These are phyloP conservation scores for Asobara japonica DNA, from an alignment of 1,140 invertebrate species.

Conservation along the genomic window DNA sequence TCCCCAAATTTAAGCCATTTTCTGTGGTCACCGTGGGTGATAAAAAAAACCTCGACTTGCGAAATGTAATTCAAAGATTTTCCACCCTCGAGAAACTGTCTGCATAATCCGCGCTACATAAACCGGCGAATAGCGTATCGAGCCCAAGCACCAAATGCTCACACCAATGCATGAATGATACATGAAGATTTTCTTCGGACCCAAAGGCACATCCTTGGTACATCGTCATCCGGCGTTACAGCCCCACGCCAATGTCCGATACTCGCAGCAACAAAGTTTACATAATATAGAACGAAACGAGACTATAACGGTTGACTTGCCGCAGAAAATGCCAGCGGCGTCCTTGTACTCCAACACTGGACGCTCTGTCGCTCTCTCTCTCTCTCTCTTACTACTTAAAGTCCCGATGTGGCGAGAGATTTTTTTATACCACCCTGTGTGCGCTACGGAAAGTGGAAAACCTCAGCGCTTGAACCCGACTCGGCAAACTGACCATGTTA, in stretches of 20 bases:
- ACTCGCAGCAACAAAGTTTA: slow-evolving; percentile 17
- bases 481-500: neutral
- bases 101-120: slow-evolving; percentile 37
- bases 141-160: slow-evolving; percentile 14
- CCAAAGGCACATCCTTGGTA: slow-evolving; percentile 42
- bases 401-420: neutral
- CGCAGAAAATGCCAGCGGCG: neutral
- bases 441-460: neutral
- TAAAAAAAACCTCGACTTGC: neutral
- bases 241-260: slow-evolving; percentile 15
- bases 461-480: neutral
- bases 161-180: slow-evolving; percentile 47
- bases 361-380: neutral
- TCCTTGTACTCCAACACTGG: neutral
- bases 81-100: neutral
- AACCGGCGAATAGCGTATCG: slow-evolving; percentile 13
- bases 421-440: neutral
- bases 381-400: neutral
- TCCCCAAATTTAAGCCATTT: neutral
- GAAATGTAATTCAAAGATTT: neutral
- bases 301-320: slow-evolving; percentile 1
- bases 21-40: neutral
- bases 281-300: slow-evolving; percentile 14
- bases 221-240: slow-evolving; percentile 44
- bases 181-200: slow-evolving; percentile 44